Percentiles rank a stretch among this genome's conserved stretches.
These are phyloP conservation scores for Mellilla xanthometata DNA, from an alignment of 2,888 invertebrate genomes.

Conservation along the genomic window DNA sequence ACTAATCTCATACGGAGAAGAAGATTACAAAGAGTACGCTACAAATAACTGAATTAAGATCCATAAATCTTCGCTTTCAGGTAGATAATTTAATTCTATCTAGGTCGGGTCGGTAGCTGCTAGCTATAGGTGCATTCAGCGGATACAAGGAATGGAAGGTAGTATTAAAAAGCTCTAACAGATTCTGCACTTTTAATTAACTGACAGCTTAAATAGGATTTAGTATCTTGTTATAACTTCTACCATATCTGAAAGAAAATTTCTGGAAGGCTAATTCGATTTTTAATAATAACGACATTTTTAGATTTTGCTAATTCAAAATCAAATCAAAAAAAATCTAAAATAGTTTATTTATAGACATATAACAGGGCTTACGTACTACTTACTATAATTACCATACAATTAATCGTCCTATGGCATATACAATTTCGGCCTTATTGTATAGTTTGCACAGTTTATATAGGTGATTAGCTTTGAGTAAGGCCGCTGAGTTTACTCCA, in stretches of 20 bases:
- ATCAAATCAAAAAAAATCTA: too few relatives aligned
- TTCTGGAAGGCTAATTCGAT: too few relatives aligned
- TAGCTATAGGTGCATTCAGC: conserved; percentile 4
- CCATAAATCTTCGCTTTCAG: neutral
- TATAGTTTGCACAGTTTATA: too few relatives aligned
- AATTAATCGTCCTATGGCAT: too few relatives aligned
- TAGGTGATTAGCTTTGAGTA: too few relatives aligned
- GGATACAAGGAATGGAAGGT: neutral
- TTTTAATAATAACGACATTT: too few relatives aligned
- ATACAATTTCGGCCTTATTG: too few relatives aligned
- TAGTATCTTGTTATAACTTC: neutral
- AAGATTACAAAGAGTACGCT: neutral
- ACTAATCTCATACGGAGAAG: neutral
- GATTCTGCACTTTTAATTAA: conserved; percentile 4
- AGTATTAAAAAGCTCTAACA: conserved; percentile 8
- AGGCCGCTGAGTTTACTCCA: too few relatives aligned
- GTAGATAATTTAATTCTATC: neutral
- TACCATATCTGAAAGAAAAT: neutral
- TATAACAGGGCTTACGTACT: too few relatives aligned
- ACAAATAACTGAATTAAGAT: neutral
- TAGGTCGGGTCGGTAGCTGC: neutral
- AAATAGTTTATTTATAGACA: too few relatives aligned
- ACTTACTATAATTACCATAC: too few relatives aligned
- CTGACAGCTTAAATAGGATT: neutral
- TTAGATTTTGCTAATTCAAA: too few relatives aligned